Base-by-base conservation (phyloP, 1,140 invertebrate species). In the Diachasma alloeum region DNA sequence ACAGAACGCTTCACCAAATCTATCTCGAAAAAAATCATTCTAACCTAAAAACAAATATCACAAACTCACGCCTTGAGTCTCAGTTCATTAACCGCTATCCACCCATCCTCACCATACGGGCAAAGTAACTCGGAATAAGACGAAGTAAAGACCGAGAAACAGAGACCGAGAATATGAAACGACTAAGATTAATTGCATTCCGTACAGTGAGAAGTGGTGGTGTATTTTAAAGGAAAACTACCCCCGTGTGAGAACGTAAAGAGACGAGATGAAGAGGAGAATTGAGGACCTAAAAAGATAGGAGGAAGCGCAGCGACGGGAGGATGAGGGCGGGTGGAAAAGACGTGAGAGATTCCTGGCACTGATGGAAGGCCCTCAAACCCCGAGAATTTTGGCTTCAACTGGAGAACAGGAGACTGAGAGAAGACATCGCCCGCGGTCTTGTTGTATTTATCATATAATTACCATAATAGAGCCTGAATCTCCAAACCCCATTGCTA, bases 381-480 rank as follows among this genome's bases (percentile, higher is more conserved):
- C 81, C 76, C 39, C 79, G 77, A 80, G 71, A 77, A 79, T 19
- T 56, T 53, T 46, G 44, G 67, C 39, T 53, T 19, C 48, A 53
- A 17, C 48, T 53, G n/a, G 67, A 72, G 46, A 67, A 74, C 66
- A n/a, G 36, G 78, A 83, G 69, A 66, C 69, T 68, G 78, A 69
- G 66, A 71, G 80, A 85, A 89, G 84, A 87, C 83, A 84, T 79
- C 81, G 85, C 87, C 84, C 79, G 78, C 83, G 84, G 87, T 84
- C 85, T 88, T 88, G 86, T 89, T 88, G 85, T 89, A 90, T 90
- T 90, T 90, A 89, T 90, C 88, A 89, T 90, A 88, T 89, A 90
- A 90, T 90, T 90, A 89, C 86, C 87, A 89, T 90, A 88, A 90
- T 89, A 88, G 85, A 87, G 84, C 84, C 79, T 79, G 82, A 84